These are phyloP conservation scores for Arizona elegans DNA, from an alignment of 2,113 vertebrate genomes.

Conservation along the genomic window DNA sequence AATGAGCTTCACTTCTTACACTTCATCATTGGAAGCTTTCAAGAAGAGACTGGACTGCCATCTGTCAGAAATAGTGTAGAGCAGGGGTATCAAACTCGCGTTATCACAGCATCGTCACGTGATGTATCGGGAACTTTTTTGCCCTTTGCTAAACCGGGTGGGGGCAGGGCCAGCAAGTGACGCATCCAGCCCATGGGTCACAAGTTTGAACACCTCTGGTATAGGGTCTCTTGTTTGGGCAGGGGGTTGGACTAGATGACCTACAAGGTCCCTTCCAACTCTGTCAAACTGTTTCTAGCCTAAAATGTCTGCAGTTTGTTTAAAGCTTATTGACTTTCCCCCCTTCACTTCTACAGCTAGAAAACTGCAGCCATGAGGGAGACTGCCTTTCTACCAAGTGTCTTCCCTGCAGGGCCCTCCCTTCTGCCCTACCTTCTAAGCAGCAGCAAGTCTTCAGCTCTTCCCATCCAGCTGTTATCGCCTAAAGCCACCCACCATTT, in stretches of 20 bases:
- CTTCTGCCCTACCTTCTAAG: not conserved
- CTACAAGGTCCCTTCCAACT: no score
- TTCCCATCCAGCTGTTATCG: not conserved
- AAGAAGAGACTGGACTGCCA: no score
- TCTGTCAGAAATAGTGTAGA: no score
- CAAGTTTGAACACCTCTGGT: no score
- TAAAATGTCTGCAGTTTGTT: not conserved
- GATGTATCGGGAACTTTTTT: no score
- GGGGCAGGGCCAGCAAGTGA: no score
- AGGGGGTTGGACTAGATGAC: no score
- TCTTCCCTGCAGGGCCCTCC: not conserved
- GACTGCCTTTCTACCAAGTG: not conserved
- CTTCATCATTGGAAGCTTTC: no score
- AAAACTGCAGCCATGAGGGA: not conserved
- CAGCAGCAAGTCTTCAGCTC: not conserved
- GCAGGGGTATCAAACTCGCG: no score
- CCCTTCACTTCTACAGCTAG: not conserved
- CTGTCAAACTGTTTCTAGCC: not conserved
- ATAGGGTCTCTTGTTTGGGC: no score
- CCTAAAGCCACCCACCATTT: not conserved
- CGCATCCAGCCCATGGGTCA: no score
- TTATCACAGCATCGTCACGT: accelerated
- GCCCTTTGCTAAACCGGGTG: no score
- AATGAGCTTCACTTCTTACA: not conserved
- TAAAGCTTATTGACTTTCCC: not conserved